These are phyloP conservation scores for Anthophora plumipes DNA, from an alignment of 2,888 invertebrate species.

Conservation along the genomic window DNA sequence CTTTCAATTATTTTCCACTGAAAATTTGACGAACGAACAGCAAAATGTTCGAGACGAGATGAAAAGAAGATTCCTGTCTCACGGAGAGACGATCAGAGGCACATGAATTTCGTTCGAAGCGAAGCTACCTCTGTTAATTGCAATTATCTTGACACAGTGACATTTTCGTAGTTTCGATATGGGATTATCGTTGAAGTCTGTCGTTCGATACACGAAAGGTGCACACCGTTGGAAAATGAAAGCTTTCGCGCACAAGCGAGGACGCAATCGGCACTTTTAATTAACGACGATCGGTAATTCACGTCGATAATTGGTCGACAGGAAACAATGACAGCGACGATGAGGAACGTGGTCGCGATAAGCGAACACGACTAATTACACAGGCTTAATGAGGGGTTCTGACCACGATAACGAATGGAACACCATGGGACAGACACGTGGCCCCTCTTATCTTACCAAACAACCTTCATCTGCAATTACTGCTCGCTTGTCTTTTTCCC, in stretches of 20 bases:
- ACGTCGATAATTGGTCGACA: conserved; percentile 69
- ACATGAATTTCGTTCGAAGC: too few species aligned
- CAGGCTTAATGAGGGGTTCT: conserved; percentile 55
- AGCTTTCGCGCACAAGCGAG: background rate
- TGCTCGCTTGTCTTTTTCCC: background rate
- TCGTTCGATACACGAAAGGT: background rate
- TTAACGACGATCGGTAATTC: conserved; percentile 74
- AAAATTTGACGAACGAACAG: too few species aligned
- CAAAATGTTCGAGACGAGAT: too few species aligned
- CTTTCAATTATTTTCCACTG: too few species aligned
- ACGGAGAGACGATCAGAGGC: too few species aligned
- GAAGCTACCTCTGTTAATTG: too few species aligned
- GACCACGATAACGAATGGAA: conserved; percentile 55
- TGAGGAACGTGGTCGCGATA: conserved; percentile 48
- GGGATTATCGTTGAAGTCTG: background rate
- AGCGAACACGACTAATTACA: conserved; percentile 66
- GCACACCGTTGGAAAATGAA: background rate
- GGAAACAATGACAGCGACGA: conserved; percentile 49
- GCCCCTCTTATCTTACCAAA: conserved; percentile 58
- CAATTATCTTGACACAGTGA: conserved; percentile 12
- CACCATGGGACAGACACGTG: conserved; percentile 38
- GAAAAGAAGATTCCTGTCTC: too few species aligned
- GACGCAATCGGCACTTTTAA: conserved; percentile 68
- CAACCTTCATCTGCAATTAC: conserved; percentile 19
- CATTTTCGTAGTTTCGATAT: background rate